Evolutionary conservation across 2,888 invertebrate species (phyloP), one percentile per base, ranked within the genome.

Genomic region (Plebejus anna): DNA sequence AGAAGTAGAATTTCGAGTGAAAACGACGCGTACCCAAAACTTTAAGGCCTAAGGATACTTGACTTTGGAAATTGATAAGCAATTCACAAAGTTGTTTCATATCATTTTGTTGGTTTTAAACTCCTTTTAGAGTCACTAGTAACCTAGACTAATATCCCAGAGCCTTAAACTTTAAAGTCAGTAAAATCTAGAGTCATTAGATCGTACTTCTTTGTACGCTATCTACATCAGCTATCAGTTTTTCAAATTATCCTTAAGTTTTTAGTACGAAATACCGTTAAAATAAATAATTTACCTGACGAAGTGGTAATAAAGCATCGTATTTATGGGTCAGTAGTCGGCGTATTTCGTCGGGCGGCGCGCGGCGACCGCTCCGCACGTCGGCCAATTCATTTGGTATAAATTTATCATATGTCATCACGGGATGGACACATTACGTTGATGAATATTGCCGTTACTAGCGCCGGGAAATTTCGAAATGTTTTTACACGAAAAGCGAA

Each of bases 331-430:
- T 51, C 73, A 73, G 73, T 73, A 73, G 73, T 36, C 73, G 28
- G 42, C 47, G 22, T 32, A 66, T 16, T 66, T 32, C 66, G 72
- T 47, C 47, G 55, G 36, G 13, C 22, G 70, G 55, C 32, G 55
- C 66, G 55, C 55, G 36, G 36, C 42, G 42, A 5, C 57, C 59
- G 22, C 42, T 47, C 59, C 61, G 70, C 76, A n/a, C 75, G 22
- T 66, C 47, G 57, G 77, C 73, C 75, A 72, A 79, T 78, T 79
- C 76, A 77, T 73, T 78, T 66, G 57, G 76, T 77, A 78, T 80
- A 77, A 76, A 79, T 80, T 77, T 75, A 79, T 78, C 80, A 80
- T 78, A 77, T 70, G 79, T 79, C 77, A 80, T 78, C 78, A 75
- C 77, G n/a, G 77, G 77, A 51, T 70, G 57, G 77, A 78, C 77